Evolutionary conservation across 2,113 vertebrate species (phyloP), one percentile per base, ranked within the genome.

Genomic region (Danio rerio): DNA sequence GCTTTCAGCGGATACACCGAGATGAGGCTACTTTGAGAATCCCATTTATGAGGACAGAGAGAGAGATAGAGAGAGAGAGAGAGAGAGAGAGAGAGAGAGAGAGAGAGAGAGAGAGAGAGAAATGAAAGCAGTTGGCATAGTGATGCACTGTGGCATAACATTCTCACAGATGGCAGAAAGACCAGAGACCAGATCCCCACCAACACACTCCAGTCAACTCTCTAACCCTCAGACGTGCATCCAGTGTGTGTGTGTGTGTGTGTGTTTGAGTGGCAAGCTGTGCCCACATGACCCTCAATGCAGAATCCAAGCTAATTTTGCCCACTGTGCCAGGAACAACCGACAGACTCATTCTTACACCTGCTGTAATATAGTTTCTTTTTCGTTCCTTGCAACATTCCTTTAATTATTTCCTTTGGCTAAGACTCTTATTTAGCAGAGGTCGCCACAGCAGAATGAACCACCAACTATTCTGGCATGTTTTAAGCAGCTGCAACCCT

Each of bases 101-200:
- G 81, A 15, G 18, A 58, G 40, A 59, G 81, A 15, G 18, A 58
- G 40, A 5, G 11, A 53, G 43, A 73, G 10, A 58, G 49, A 47
- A 83, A 71, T 56, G 49, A 61, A 75, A 80, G 63, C 8, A 72
- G 42, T 83, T 65, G 81, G 80, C 40, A 83, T 59, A 73, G 72
- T 61, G 52, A 59, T 79, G 53, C 61, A 55, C 80, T 82, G 49
- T 18, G 40, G 78, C 76, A 69, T 81, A 52, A 62, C 56, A 85
- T 72, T 78, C 66, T 83, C 85, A 86, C 85, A 86, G 85, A 86
- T 86, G 85, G 85, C 82, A 81, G 70, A 43, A 69, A 83, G 81
- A 73, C 81, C 71, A 83, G 62, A 71, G 72, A 79, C 72, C 66
- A 65, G 56, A 63, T 65, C 56, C 62, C 18, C 42, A 76, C 53